Percentiles rank a stretch among this genome's conserved stretches.
Evolutionary conservation across 2,888 invertebrate genomes (phyloP).

Genomic region (Poecilobothrus nobilitatus): DNA sequence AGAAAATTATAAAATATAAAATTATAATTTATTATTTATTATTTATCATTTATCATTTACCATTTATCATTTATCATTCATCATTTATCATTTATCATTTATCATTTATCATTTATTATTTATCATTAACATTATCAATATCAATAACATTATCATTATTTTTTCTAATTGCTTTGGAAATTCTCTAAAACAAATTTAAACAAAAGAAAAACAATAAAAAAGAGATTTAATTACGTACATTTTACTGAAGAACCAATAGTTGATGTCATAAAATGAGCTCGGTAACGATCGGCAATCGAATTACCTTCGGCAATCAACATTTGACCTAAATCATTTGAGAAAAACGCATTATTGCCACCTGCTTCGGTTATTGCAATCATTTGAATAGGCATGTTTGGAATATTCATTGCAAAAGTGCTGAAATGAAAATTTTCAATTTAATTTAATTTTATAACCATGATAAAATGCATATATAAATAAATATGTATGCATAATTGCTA

Average conservation of each 20-base stretch:
- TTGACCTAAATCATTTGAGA: constrained; percentile 82
- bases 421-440: constrained; percentile 11
- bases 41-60: too few relatives aligned
- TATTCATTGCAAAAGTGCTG: constrained; percentile 87
- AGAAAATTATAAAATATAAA: too few relatives aligned
- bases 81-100: too few relatives aligned
- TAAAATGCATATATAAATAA: too few relatives aligned
- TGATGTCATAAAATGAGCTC: constrained; percentile 88
- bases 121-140: too few relatives aligned
- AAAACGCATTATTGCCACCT: constrained; percentile 81
- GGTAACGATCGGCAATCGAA: constrained; percentile 78
- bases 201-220: background rate
- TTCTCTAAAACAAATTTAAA: background rate
- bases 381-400: constrained; percentile 86
- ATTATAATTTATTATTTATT: too few relatives aligned
- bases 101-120: too few relatives aligned
- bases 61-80: too few relatives aligned
- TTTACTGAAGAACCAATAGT: constrained; percentile 77
- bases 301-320: constrained; percentile 88
- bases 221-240: constrained; percentile 50
- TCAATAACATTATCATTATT: too few relatives aligned
- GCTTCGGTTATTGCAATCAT: constrained; percentile 88
- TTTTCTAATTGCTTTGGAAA: too few relatives aligned
- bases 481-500: too few relatives aligned
- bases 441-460: background rate